Conservation (phyloP, 2,797 vertebrate genomes). For the Peromyscus nudipes region DNA sequence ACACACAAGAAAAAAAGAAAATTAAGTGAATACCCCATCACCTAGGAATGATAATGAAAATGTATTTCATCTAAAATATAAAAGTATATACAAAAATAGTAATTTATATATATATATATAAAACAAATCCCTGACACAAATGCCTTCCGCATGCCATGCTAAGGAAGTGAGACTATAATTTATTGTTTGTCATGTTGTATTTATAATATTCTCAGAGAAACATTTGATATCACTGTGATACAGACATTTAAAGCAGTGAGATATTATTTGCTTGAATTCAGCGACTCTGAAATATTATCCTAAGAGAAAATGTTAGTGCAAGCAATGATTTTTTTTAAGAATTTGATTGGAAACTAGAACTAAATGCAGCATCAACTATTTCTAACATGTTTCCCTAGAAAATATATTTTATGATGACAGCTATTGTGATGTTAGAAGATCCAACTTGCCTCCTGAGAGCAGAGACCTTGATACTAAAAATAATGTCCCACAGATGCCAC, state of each 20-base stretch:
- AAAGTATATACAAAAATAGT: background rate
- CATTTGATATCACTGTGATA: background rate
- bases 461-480: background rate
- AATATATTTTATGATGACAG: background rate
- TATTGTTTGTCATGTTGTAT: background rate
- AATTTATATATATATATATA: background rate
- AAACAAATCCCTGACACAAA: background rate
- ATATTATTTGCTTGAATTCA: background rate
- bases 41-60: background rate
- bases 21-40: background rate
- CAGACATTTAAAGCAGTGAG: background rate
- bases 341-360: background rate
- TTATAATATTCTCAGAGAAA: slow-evolving; percentile 15
- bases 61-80: background rate
- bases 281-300: background rate
- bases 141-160: background rate
- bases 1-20: background rate
- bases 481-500: background rate
- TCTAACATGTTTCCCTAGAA: background rate
- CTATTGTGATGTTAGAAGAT: background rate
- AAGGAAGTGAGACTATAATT: background rate
- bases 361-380: background rate
- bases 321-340: background rate
- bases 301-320: background rate
- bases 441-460: background rate